These are phyloP conservation scores for Eupithecia subumbrata DNA, from an alignment of 2,888 invertebrate genomes.

Conservation along the genomic window DNA sequence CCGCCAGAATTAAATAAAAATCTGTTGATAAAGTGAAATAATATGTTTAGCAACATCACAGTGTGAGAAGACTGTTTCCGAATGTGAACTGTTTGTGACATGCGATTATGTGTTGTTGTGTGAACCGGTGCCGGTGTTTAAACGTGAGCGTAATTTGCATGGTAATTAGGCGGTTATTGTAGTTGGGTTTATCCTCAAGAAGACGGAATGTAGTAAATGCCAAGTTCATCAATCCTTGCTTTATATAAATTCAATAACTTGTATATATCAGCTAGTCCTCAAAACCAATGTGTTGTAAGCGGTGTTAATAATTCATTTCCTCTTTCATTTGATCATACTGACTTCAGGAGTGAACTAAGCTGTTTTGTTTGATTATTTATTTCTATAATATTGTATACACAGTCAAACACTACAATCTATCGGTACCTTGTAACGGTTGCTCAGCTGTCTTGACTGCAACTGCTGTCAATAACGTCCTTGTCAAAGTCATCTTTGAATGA, in stretches of 20 bases:
- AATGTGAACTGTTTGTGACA: slow-evolving; percentile 31
- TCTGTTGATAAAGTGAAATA: slow-evolving; percentile 25
- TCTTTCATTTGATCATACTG: background rate
- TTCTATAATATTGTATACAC: background rate
- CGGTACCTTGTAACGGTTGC: background rate
- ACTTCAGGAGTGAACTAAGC: background rate
- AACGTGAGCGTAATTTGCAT: slow-evolving; percentile 60
- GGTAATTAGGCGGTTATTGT: slow-evolving; percentile 59
- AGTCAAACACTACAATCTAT: background rate
- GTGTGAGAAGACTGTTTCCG: slow-evolving; percentile 10
- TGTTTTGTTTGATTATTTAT: slow-evolving; percentile 3
- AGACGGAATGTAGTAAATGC: slow-evolving; percentile 66
- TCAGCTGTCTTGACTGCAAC: background rate
- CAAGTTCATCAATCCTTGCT: slow-evolving; percentile 49
- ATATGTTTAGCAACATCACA: background rate
- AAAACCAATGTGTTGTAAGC: background rate
- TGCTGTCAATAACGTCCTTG: background rate
- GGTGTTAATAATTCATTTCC: background rate
- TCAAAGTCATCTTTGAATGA: background rate
- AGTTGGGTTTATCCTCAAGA: slow-evolving; percentile 54
- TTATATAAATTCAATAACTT: background rate
- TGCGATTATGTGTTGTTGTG: slow-evolving; percentile 41
- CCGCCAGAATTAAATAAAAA: slow-evolving; percentile 3
- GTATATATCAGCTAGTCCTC: background rate
- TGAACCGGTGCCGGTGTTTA: slow-evolving; percentile 48